Percentiles rank a stretch among this genome's conserved stretches.
phyloP scores from a whole-genome alignment of 2,888 invertebrate species.

The Caenorhabditis uteleia region DNA sequence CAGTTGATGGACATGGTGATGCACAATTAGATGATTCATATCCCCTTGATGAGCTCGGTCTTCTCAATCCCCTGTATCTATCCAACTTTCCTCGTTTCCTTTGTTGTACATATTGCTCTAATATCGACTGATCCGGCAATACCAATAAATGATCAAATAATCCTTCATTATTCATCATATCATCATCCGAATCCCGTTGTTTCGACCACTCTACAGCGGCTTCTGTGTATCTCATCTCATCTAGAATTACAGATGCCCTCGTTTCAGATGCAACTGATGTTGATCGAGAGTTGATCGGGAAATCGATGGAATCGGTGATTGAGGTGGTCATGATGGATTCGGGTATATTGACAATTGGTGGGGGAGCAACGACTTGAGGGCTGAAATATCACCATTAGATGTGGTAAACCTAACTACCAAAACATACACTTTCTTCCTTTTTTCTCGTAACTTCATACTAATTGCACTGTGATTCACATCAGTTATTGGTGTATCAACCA shows the following conservation, averaged over 20 bases:
- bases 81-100: constrained; percentile 36
- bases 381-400: no score
- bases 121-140: constrained; percentile 64
- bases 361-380: neutral
- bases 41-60: constrained; percentile 20
- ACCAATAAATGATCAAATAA: constrained; percentile 51
- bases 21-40: constrained; percentile 38
- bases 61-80: constrained; percentile 9
- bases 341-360: neutral
- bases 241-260: constrained; percentile 46
- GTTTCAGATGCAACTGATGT: constrained; percentile 26
- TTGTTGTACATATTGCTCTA: constrained; percentile 65
- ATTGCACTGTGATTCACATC: constrained; percentile 20
- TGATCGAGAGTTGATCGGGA: constrained; percentile 11
- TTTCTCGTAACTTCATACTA: neutral
- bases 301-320: neutral
- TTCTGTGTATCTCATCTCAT: constrained; percentile 52
- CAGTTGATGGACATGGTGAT: constrained; percentile 54
- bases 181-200: constrained; percentile 15
- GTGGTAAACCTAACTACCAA: no score
- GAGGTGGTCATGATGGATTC: no score
- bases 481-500: constrained; percentile 26
- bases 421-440: neutral
- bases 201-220: constrained; percentile 44
- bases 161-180: no score